Evolutionary conservation across 2,797 vertebrate species (phyloP).

Genomic region (Epinephelus awoara): DNA sequence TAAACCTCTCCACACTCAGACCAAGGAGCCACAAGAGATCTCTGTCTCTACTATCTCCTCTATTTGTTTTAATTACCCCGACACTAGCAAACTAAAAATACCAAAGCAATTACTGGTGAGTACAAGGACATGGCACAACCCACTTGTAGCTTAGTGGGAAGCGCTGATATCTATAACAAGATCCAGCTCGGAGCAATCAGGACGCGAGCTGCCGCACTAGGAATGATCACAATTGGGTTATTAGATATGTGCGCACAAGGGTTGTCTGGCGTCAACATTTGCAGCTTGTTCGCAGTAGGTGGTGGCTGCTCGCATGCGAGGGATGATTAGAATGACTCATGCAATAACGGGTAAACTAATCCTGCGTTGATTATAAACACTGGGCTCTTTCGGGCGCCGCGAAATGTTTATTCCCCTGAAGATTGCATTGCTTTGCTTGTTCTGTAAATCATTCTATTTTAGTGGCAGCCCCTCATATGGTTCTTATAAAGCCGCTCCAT

Average conservation of each 20-base stretch:
- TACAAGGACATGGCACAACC: slow-evolving; percentile 62
- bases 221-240: slow-evolving; percentile 58
- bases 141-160: slow-evolving; percentile 69
- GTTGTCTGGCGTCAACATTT: slow-evolving; percentile 42
- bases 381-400: slow-evolving; percentile 13
- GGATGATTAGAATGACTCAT: slow-evolving; percentile 52
- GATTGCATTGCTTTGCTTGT: slow-evolving; percentile 10
- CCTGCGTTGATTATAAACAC: slow-evolving; percentile 53
- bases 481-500: background rate
- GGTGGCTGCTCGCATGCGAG: slow-evolving; percentile 44
- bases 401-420: slow-evolving; percentile 41
- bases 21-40: slow-evolving; percentile 68
- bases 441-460: slow-evolving; percentile 32
- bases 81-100: slow-evolving; percentile 78
- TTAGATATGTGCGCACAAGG: slow-evolving; percentile 52
- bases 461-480: slow-evolving; percentile 1
- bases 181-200: slow-evolving; percentile 76
- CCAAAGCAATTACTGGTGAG: slow-evolving; percentile 80
- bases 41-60: slow-evolving; percentile 61
- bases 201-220: slow-evolving; percentile 18
- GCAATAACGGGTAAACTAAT: slow-evolving; percentile 63
- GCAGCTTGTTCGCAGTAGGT: slow-evolving; percentile 49
- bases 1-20: slow-evolving; percentile 66
- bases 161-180: slow-evolving; percentile 80
- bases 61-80: slow-evolving; percentile 84